These are phyloP conservation scores for Pholis gunnellus DNA, from an alignment of 2,113 vertebrate genomes.

Conservation along the genomic window DNA sequence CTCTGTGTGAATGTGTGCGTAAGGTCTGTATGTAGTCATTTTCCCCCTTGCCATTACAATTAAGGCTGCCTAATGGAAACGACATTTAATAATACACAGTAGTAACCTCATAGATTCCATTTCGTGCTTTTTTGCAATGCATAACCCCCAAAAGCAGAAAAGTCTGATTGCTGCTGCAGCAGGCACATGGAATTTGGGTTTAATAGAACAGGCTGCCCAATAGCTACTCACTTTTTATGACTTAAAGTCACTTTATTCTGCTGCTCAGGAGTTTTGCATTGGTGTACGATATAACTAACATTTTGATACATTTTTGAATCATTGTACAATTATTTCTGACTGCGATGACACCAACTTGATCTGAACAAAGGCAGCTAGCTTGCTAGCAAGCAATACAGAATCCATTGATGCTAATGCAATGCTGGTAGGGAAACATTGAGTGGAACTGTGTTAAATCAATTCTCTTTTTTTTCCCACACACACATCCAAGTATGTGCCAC, in stretches of 20 bases:
- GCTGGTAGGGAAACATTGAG: too few species aligned
- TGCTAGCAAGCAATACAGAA: too few species aligned
- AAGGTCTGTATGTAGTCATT: slow-evolving; percentile 23
- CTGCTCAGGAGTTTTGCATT: too few species aligned
- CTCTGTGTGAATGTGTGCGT: slow-evolving; percentile 10
- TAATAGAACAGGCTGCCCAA: neutral
- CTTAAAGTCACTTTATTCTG: neutral
- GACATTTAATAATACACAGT: slow-evolving; percentile 54
- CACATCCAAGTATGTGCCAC: too few species aligned
- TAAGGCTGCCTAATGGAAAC: slow-evolving; percentile 61
- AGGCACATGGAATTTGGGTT: neutral
- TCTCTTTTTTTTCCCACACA: too few species aligned
- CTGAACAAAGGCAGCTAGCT: too few species aligned
- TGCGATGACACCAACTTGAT: neutral
- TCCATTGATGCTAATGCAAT: too few species aligned
- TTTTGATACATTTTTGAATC: neutral
- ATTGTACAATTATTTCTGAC: neutral
- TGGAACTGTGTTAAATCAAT: too few species aligned
- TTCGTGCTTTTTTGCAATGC: neutral
- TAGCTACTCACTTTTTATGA: neutral
- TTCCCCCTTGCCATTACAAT: slow-evolving; percentile 40
- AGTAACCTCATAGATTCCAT: slow-evolving; percentile 37
- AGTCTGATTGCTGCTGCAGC: neutral
- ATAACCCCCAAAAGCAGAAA: neutral
- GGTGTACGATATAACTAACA: too few species aligned